Percentiles rank a stretch among this genome's conserved stretches.
Evolutionary conservation across 2,797 vertebrate species (phyloP).

Genomic region (Hypotaenidia okinawae): DNA sequence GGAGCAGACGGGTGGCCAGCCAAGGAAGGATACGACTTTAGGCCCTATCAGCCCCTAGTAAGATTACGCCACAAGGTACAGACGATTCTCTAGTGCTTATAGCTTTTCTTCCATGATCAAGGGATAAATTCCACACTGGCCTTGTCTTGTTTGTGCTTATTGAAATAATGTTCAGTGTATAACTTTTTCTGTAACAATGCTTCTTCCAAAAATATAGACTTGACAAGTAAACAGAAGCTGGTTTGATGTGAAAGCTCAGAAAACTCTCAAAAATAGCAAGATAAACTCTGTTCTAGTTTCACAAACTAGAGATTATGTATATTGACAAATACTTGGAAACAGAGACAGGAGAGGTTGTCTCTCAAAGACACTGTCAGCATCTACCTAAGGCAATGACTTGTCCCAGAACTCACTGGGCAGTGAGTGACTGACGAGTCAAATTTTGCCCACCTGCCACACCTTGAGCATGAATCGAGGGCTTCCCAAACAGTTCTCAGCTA

Average conservation of each 20-base stretch:
- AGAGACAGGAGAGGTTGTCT: not conserved
- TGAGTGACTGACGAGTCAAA: not conserved
- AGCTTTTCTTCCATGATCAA: not conserved
- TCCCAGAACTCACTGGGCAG: not conserved
- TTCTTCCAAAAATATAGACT: not conserved
- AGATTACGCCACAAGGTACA: slow-evolving; percentile 95
- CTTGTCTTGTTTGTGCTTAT: not conserved
- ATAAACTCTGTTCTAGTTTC: not conserved
- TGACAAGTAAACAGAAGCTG: not conserved
- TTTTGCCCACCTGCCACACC: not conserved
- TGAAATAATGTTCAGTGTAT: not conserved
- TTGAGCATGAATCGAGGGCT: not conserved
- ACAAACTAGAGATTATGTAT: not conserved
- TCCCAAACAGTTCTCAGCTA: not conserved
- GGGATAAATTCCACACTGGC: not conserved
- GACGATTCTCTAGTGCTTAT: slow-evolving; percentile 65
- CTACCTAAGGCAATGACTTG: not conserved
- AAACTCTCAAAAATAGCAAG: not conserved
- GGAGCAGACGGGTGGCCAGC: slow-evolving; percentile 81
- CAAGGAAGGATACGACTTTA: slow-evolving; percentile 81
- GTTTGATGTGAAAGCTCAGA: not conserved
- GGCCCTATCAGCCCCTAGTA: slow-evolving; percentile 84
- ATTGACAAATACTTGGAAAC: not conserved
- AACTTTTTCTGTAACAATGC: not conserved
- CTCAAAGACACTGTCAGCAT: not conserved